Conservation (phyloP, 2,797 vertebrate genomes). For the Catharus ustulatus region DNA sequence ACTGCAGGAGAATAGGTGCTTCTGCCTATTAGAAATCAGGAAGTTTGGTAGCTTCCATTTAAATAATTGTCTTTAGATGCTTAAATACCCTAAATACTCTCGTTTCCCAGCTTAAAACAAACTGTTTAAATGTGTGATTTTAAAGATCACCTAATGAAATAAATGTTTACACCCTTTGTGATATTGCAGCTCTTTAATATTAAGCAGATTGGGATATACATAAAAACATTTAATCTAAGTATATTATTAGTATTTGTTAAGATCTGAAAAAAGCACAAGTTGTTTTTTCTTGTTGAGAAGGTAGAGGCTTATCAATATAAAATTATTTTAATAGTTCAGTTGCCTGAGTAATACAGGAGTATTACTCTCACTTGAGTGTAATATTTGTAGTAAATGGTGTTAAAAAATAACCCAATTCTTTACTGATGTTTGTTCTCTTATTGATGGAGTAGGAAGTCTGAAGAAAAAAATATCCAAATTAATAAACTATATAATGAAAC, state of each 20-base stretch:
- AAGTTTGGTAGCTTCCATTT: conserved; percentile 15
- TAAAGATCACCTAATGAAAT: background rate
- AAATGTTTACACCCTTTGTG: background rate
- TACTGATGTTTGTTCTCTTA: background rate
- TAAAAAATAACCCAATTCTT: background rate
- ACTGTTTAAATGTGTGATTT: background rate
- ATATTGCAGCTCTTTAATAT: background rate
- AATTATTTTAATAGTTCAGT: background rate
- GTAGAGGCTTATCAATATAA: background rate
- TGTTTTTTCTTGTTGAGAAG: background rate
- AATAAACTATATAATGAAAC: background rate
- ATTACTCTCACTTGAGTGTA: background rate
- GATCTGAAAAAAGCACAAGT: background rate
- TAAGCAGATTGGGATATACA: background rate
- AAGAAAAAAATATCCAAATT: background rate
- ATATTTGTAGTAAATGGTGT: background rate
- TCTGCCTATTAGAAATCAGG: background rate
- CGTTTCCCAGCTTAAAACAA: background rate
- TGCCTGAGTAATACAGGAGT: background rate
- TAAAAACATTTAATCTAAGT: background rate
- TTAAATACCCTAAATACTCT: background rate
- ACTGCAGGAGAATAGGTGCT: conserved; percentile 36
- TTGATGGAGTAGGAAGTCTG: background rate
- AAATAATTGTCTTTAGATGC: background rate
- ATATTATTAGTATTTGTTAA: background rate